These are phyloP conservation scores for Itoplectis maculator DNA, from an alignment of 2,888 invertebrate genomes.

Conservation along the genomic window DNA sequence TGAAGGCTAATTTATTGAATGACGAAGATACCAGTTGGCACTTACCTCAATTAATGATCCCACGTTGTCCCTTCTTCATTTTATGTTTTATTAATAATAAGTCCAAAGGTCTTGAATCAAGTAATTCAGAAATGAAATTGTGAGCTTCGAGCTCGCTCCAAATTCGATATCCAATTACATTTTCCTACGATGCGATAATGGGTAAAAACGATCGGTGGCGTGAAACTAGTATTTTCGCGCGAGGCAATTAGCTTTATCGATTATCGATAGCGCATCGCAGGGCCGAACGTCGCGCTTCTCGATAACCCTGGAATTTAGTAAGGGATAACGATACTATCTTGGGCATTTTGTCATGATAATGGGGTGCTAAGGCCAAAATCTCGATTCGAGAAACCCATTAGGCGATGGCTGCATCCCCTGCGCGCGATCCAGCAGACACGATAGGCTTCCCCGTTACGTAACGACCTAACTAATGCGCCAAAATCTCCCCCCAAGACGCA, in stretches of 20 bases:
- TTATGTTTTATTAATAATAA: no score
- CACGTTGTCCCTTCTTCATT: neutral
- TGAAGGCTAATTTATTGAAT: neutral
- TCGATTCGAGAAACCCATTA: slow-evolving; percentile 64
- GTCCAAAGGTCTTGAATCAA: no score
- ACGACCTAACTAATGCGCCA: slow-evolving; percentile 23
- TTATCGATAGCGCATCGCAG: slow-evolving; percentile 43
- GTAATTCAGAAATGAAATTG: no score
- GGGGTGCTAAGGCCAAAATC: slow-evolving; percentile 64
- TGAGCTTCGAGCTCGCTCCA: no score
- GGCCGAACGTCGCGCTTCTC: slow-evolving; percentile 33
- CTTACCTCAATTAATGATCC: no score
- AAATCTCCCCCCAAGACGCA: neutral
- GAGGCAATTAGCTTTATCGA: slow-evolving; percentile 38
- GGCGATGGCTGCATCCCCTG: slow-evolving; percentile 38
- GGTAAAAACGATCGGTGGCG: neutral
- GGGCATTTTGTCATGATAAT: slow-evolving; percentile 63
- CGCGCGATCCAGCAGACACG: slow-evolving; percentile 15
- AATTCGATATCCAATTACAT: no score
- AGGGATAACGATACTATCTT: slow-evolving; percentile 60
- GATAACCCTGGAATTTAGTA: slow-evolving; percentile 62
- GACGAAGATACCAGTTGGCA: no score
- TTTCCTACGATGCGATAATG: no score
- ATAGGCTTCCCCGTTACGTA: slow-evolving; percentile 11
- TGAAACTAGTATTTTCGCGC: slow-evolving; percentile 21